Conservation (phyloP, 2,113 vertebrate genomes). For the Silurus meridionalis region DNA sequence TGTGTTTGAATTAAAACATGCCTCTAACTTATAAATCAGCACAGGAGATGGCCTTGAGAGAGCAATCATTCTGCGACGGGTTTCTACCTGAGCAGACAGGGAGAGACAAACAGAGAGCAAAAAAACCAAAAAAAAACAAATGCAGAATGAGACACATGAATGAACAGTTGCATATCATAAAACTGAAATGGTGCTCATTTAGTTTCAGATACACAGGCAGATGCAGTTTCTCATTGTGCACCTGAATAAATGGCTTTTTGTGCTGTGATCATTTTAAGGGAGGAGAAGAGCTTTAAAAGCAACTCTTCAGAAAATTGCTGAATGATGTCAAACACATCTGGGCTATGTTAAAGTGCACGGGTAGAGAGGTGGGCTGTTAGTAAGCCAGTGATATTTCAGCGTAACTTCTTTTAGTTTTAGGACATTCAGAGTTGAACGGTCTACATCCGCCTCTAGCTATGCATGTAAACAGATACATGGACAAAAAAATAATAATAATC, state of each 20-base stretch:
- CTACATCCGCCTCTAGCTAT: neutral
- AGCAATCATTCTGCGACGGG: constrained; percentile 19
- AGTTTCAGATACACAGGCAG: neutral
- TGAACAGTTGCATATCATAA: neutral
- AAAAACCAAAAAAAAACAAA: neutral
- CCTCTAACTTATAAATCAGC: constrained; percentile 60
- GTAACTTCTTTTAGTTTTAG: neutral
- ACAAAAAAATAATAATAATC: neutral
- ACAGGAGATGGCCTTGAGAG: constrained; percentile 49
- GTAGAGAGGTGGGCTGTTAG: neutral
- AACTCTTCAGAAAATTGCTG: neutral
- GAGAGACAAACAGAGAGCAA: constrained; percentile 19
- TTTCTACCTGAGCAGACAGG: constrained; percentile 25
- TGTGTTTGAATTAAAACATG: constrained; percentile 57
- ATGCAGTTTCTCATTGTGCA: neutral
- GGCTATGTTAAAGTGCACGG: neutral
- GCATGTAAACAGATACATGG: neutral
- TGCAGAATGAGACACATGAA: neutral
- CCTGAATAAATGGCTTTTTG: constrained; percentile 11
- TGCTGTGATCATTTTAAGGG: neutral
- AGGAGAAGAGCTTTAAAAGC: neutral
- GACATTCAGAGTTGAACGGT: neutral
- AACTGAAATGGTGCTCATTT: constrained; percentile 7
- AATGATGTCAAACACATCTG: neutral
- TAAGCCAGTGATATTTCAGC: neutral